These are phyloP conservation scores for Furnarius figulus DNA, from an alignment of 2,113 vertebrate genomes.

Conservation along the genomic window DNA sequence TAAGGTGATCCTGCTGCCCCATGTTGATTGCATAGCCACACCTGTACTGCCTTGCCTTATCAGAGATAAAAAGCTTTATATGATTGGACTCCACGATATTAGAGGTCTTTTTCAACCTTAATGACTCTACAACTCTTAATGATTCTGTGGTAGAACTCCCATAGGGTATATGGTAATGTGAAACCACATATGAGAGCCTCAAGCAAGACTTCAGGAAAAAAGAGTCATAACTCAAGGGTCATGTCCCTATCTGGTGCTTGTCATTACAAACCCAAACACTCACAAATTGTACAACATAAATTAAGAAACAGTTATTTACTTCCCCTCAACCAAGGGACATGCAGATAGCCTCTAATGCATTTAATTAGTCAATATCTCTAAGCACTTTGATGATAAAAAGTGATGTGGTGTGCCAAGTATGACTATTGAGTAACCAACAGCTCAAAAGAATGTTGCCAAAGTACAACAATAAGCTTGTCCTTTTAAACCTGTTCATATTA, in stretches of 20 bases:
- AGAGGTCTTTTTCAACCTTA: background rate
- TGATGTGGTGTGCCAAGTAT: background rate
- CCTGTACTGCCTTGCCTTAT: background rate
- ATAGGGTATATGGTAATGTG: background rate
- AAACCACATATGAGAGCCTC: background rate
- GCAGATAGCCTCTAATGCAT: background rate
- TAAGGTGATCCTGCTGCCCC: background rate
- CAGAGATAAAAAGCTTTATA: background rate
- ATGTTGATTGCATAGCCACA: background rate
- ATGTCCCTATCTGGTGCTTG: background rate
- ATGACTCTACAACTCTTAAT: background rate
- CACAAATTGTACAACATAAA: background rate
- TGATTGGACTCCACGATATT: background rate
- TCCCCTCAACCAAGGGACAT: background rate
- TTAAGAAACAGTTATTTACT: background rate
- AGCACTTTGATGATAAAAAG: background rate
- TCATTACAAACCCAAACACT: background rate
- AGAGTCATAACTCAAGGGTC: background rate
- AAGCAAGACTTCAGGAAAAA: background rate
- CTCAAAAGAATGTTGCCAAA: conserved; percentile 27
- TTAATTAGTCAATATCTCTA: background rate
- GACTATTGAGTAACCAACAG: background rate
- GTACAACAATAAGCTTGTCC: conserved; percentile 54
- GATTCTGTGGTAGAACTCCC: background rate
- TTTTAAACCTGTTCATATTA: conserved; percentile 65